Conservation (phyloP, 1,140 invertebrate genomes). For the Paraescarpia echinospica region DNA sequence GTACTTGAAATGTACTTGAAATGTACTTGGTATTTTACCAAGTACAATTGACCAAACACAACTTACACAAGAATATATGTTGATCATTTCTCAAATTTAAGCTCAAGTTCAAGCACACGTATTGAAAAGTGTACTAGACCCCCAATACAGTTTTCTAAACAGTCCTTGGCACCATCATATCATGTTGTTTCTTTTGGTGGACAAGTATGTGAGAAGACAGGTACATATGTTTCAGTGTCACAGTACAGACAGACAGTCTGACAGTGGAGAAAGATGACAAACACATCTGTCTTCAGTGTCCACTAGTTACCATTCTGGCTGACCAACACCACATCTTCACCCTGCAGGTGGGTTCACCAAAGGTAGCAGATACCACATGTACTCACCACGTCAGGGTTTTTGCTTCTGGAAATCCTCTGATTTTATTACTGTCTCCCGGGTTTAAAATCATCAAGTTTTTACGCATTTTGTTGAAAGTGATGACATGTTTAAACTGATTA, state of each 20-base stretch:
- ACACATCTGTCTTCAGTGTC: not conserved
- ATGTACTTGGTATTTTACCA: no score
- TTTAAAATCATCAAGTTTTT: not conserved
- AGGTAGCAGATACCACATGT: not conserved
- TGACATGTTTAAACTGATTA: not conserved
- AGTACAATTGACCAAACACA: no score
- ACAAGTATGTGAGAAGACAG: not conserved
- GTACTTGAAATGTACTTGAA: no score
- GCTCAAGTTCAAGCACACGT: no score
- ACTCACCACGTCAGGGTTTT: not conserved
- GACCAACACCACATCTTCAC: slow-evolving; percentile 77
- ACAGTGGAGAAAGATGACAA: not conserved
- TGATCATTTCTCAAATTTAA: no score
- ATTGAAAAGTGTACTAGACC: no score
- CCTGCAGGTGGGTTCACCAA: slow-evolving; percentile 63
- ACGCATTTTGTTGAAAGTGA: not conserved
- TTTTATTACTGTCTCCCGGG: not conserved
- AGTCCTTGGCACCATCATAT: no score
- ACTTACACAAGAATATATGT: no score
- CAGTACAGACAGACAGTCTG: not conserved
- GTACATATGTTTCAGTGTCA: not conserved
- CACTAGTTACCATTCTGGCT: slow-evolving; percentile 63
- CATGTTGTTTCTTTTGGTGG: no score
- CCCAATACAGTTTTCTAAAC: no score
- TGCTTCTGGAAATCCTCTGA: not conserved